Evolutionary conservation across 2,113 vertebrate species (phyloP).

Genomic region (Ctenomys sociabilis): DNA sequence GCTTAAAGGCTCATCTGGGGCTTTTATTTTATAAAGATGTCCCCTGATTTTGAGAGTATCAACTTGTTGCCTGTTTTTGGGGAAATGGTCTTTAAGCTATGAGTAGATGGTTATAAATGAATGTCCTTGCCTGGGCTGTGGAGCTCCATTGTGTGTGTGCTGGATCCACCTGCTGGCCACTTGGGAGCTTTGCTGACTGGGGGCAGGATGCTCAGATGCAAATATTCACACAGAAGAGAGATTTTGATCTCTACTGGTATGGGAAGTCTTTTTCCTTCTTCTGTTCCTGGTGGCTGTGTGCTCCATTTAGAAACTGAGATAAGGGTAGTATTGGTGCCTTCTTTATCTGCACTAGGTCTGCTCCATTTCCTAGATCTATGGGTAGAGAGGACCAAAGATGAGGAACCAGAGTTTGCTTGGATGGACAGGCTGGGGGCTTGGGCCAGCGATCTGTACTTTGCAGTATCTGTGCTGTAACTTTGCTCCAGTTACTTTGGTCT

Average conservation of each 20-base stretch:
- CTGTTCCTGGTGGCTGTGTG: no score
- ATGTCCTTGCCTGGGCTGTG: accelerated
- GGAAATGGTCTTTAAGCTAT: neutral
- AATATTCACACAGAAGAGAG: neutral
- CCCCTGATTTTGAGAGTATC: accelerated
- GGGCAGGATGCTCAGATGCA: neutral
- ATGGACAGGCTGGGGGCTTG: accelerated
- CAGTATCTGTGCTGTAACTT: neutral
- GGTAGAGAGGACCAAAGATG: accelerated
- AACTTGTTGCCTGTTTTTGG: neutral
- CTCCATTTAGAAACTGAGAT: neutral
- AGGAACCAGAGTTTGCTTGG: accelerated
- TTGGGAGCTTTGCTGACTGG: neutral
- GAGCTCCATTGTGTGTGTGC: neutral
- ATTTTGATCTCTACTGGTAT: neutral
- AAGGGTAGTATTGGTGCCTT: neutral
- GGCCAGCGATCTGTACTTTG: accelerated
- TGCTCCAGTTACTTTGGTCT: accelerated
- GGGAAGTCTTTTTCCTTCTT: neutral
- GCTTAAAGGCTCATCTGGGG: neutral
- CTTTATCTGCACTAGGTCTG: accelerated
- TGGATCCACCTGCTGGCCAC: neutral
- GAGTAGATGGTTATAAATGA: neutral
- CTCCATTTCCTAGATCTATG: neutral
- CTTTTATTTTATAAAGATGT: neutral